phyloP scores from a whole-genome alignment of 2,113 vertebrate species.

The Pluvialis apricaria region DNA sequence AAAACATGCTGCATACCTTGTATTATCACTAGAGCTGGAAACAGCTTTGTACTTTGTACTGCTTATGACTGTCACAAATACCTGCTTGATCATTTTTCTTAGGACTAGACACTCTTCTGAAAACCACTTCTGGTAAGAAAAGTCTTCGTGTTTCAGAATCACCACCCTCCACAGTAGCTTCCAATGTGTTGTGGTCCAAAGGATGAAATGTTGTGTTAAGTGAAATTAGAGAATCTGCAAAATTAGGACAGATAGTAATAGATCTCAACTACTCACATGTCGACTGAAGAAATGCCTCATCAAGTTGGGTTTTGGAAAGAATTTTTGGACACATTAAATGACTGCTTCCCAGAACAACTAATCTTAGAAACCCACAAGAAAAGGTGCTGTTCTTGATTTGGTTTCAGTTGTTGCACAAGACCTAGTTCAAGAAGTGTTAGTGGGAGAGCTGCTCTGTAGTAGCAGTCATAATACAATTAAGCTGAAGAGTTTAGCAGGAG shows the following conservation, averaged over 20 bases:
- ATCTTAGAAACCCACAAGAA: slow-evolving; percentile 1
- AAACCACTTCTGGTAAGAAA: background rate
- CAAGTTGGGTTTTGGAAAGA: background rate
- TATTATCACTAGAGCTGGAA: background rate
- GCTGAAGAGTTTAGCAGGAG: background rate
- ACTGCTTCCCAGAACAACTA: slow-evolving; percentile 3
- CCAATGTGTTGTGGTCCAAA: background rate
- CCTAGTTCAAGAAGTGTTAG: background rate
- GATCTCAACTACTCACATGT: background rate
- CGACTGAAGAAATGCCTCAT: background rate
- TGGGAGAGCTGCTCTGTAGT: background rate
- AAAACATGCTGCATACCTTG: background rate
- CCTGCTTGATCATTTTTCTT: background rate
- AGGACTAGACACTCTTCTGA: background rate
- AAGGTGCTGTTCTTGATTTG: background rate
- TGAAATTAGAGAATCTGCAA: background rate
- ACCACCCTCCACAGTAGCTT: background rate
- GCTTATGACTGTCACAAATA: background rate
- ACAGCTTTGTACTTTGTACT: background rate
- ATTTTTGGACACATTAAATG: background rate
- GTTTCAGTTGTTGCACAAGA: slow-evolving; percentile 6
- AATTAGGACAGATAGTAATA: background rate
- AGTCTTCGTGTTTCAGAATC: background rate
- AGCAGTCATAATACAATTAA: background rate
- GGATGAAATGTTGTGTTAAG: background rate